Evolutionary conservation across 2,113 vertebrate genomes (phyloP).

Genomic region (Anolis sagrei): DNA sequence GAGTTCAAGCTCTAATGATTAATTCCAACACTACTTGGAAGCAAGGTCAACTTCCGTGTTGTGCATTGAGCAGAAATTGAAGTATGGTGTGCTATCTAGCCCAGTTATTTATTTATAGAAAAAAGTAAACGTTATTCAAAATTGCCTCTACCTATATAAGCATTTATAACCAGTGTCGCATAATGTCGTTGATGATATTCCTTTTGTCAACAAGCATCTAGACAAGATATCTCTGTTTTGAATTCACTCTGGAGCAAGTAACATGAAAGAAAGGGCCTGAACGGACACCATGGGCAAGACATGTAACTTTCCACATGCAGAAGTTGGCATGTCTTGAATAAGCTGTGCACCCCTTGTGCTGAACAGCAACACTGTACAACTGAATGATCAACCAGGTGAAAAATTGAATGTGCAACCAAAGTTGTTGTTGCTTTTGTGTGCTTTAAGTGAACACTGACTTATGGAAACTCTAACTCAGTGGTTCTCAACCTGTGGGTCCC

Average conservation of each 20-base stretch:
- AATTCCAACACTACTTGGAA: neutral
- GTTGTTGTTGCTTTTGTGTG: too few relatives aligned
- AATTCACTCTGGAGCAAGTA: neutral
- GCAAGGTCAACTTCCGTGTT: neutral
- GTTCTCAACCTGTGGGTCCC: too few relatives aligned
- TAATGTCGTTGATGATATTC: slow-evolving; percentile 11
- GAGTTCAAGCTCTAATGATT: slow-evolving; percentile 1
- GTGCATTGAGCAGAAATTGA: slow-evolving; percentile 10
- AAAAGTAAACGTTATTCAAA: neutral
- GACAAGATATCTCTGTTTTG: neutral
- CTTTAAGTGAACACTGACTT: too few relatives aligned
- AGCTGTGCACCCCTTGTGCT: too few relatives aligned
- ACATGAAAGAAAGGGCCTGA: neutral
- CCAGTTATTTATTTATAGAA: neutral
- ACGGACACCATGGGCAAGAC: too few relatives aligned
- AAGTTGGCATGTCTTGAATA: too few relatives aligned
- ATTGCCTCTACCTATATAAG: neutral
- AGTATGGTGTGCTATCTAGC: neutral
- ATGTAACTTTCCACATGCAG: too few relatives aligned
- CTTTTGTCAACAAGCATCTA: neutral
- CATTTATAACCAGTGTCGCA: neutral
- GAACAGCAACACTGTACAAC: too few relatives aligned
- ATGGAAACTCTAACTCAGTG: too few relatives aligned
- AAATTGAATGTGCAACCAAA: too few relatives aligned
- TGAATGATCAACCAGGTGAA: too few relatives aligned